A percentile compares a stretch with the other conserved stretches of the same genome.
Conservation (phyloP, 1,140 invertebrate species). For the Eufriesea mexicana region DNA sequence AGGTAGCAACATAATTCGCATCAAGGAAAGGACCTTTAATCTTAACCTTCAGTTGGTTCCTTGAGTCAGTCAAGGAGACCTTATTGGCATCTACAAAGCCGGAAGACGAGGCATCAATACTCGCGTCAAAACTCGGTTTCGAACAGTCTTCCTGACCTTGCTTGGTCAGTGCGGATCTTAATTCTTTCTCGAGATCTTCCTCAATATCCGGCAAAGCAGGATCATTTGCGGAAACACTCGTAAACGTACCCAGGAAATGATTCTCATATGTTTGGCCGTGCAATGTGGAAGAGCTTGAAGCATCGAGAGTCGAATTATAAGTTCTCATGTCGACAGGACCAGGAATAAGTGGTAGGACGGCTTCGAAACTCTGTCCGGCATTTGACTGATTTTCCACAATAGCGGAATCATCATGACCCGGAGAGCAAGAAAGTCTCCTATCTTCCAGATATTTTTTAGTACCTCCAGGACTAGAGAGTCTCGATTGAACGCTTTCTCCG, state of each 20-base stretch:
- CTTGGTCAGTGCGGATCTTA: constrained; percentile 85
- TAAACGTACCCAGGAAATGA: constrained; percentile 86
- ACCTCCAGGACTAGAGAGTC: constrained; percentile 64
- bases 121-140: constrained; percentile 64
- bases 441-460: constrained; percentile 73
- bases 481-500: constrained; percentile 82
- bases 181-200: constrained; percentile 90
- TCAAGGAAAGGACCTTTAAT: constrained; percentile 94
- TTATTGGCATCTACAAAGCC: constrained; percentile 83
- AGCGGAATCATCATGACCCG: constrained; percentile 65
- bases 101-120: constrained; percentile 56
- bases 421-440: constrained; percentile 74
- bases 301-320: constrained; percentile 85
- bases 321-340: constrained; percentile 94
- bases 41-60: constrained; percentile 94
- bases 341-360: constrained; percentile 88
- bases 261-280: constrained; percentile 84
- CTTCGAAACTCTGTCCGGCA: constrained; percentile 80
- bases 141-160: constrained; percentile 80
- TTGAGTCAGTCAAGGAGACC: constrained; percentile 87
- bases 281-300: constrained; percentile 81
- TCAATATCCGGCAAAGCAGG: constrained; percentile 87
- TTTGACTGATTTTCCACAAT: constrained; percentile 68
- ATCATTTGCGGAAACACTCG: constrained; percentile 84
- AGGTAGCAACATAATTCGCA: constrained; percentile 86